Conservation (phyloP, 1,140 invertebrate species). For the Zaprionus camerounensis region DNA sequence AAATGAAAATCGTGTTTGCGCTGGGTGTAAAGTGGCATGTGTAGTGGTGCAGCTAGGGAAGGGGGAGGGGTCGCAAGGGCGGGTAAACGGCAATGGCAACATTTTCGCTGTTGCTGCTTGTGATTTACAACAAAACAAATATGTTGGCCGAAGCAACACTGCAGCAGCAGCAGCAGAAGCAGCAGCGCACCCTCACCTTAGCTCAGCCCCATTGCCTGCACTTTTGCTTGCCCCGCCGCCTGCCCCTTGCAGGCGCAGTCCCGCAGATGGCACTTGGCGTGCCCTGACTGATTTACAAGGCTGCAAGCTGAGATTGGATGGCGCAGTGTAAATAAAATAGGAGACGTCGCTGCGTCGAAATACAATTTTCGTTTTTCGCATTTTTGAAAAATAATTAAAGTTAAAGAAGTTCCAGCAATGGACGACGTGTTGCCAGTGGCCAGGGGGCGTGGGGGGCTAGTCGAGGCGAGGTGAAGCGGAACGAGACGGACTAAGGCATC, state of each 20-base stretch:
- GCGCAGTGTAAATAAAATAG: constrained; percentile 80
- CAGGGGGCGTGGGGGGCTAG: background rate
- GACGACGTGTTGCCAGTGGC: constrained; percentile 38
- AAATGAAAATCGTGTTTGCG: constrained; percentile 81
- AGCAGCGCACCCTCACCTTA: constrained; percentile 62
- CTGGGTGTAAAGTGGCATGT: constrained; percentile 80
- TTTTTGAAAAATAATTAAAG: constrained; percentile 80
- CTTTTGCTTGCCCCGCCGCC: background rate
- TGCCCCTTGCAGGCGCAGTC: background rate
- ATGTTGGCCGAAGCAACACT: constrained; percentile 51
- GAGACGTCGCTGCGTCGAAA: constrained; percentile 61
- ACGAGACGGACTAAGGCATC: constrained; percentile 13
- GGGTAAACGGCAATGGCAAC: constrained; percentile 45
- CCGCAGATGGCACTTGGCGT: constrained; percentile 23
- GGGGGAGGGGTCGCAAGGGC: background rate
- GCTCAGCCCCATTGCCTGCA: background rate
- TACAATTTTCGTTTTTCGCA: constrained; percentile 79
- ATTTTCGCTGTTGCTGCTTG: constrained; percentile 73
- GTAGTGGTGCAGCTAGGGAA: constrained; percentile 52
- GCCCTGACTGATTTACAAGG: constrained; percentile 80
- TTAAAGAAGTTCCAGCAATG: constrained; percentile 56
- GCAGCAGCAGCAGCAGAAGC: constrained; percentile 14
- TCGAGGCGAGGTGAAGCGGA: background rate
- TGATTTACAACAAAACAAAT: constrained; percentile 83
- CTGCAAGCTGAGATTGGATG: constrained; percentile 77